Evolutionary conservation across 2,113 vertebrate species (phyloP), one percentile per base, ranked within the genome.

Genomic region (Microtus richardsoni): DNA sequence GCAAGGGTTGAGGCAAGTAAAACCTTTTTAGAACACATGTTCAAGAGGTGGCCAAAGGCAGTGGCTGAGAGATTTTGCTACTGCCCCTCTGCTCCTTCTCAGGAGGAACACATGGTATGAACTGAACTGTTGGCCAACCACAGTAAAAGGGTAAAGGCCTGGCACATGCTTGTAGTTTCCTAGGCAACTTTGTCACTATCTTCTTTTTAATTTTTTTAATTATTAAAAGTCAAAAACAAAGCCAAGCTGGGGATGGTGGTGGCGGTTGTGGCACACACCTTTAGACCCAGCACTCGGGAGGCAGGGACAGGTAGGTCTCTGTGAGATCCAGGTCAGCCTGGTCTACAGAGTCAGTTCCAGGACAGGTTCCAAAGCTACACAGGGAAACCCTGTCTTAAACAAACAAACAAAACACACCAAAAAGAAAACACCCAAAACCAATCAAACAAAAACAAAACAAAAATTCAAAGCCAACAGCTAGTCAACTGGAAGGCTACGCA

Each of bases 81-180:
- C n/a, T 68, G 19, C 5, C 91, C 26, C 62, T 39, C 58, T 78
- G 24, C 4, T 54, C 26, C 24, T 89, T 91, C 91, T 94, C 68
- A 77, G 79, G 44, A 41, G 17, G 75, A 70, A 41, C n/a, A 91
- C 5, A 19, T 80, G 70, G 24, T 74, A 21, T 84, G 79, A 80
- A 88, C 84, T 39, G 58, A 93, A n/a, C 58, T 44, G 47, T 52
- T 1, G 39, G 52, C 54, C 47, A 82, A 41, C 58, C 52, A 26
- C 1, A 60, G 60, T 73, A 64, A 39, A 47, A 83, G 87, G 71
- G 88, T 80, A 71, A 89, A 71, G 62, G 39, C 36, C 17, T 71
- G 64, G 60, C 47, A 91, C 44, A 49, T 77, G 49, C n/a, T 60
- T 71, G 77, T 82, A 44, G 80, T 88, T 86, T 77, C 93, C 86